Conservation (phyloP, 2,888 invertebrate genomes). For the Dicycla oo region DNA sequence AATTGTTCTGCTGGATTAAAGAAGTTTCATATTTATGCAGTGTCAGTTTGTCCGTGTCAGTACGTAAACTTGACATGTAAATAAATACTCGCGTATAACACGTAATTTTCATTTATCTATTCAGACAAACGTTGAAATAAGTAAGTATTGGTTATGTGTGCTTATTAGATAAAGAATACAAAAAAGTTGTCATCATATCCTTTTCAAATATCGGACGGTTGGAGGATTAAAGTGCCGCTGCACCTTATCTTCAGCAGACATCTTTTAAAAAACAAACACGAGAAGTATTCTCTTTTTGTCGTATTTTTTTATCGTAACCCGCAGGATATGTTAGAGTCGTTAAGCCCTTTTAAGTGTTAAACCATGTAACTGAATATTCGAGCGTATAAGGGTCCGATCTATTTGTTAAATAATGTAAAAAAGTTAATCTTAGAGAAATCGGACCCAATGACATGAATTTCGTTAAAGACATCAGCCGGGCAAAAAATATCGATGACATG, state of each 20-base stretch:
- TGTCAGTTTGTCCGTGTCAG: conserved; percentile 34
- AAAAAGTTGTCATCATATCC: conserved; percentile 90
- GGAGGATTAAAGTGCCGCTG: conserved; percentile 90
- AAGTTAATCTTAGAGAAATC: conserved; percentile 89
- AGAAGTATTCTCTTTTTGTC: conserved; percentile 88
- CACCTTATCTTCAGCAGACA: conserved; percentile 89
- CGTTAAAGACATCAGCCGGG: conserved; percentile 87
- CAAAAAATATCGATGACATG: conserved; percentile 89
- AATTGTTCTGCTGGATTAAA: conserved; percentile 6
- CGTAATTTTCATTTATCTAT: conserved; percentile 68
- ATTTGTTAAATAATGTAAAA: conserved; percentile 90
- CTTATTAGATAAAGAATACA: conserved; percentile 87
- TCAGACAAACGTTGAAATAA: conserved; percentile 70
- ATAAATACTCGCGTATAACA: conserved; percentile 55
- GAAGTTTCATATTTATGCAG: conserved; percentile 12
- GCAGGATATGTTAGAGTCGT: conserved; percentile 91
- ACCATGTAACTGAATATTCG: conserved; percentile 91
- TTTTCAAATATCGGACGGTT: conserved; percentile 90
- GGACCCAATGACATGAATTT: conserved; percentile 89
- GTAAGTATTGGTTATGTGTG: conserved; percentile 83
- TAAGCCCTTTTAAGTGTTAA: conserved; percentile 91
- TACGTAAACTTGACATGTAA: conserved; percentile 54
- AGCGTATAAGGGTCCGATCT: conserved; percentile 89
- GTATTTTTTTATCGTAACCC: conserved; percentile 89
- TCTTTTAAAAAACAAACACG: conserved; percentile 91